These are phyloP conservation scores for Neocrepidodera transversa DNA, from an alignment of 2,888 invertebrate species.

Conservation along the genomic window DNA sequence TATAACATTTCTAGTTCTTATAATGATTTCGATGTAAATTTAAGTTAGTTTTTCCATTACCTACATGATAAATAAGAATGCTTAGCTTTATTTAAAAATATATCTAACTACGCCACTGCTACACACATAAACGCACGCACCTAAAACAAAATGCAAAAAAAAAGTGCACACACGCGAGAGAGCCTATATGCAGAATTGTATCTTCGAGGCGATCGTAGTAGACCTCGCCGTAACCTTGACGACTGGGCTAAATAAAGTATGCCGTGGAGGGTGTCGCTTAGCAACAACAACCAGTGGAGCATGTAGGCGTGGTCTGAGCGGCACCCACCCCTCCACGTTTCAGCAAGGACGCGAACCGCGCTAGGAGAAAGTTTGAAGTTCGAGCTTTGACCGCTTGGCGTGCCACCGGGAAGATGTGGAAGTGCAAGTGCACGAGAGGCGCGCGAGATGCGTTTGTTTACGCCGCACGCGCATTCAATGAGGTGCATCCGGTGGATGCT, in stretches of 20 bases:
- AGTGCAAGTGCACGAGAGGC: conserved; percentile 34
- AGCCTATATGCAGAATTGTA: neutral
- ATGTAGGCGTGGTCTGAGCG: conserved; percentile 43
- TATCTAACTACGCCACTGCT: no score
- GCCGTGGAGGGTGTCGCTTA: conserved; percentile 50
- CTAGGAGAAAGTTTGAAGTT: conserved; percentile 25
- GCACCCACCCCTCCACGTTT: conserved; percentile 40
- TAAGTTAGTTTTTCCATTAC: no score
- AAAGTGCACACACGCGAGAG: neutral
- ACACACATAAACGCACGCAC: conserved; percentile 2
- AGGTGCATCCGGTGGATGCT: conserved; percentile 22
- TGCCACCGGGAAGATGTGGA: conserved; percentile 35
- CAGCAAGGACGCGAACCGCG: conserved; percentile 40
- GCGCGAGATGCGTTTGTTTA: conserved; percentile 23
- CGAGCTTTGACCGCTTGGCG: conserved; percentile 27
- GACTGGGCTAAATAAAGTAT: conserved; percentile 49
- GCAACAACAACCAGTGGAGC: conserved; percentile 49
- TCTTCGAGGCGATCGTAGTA: conserved; percentile 17
- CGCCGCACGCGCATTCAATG: conserved; percentile 22
- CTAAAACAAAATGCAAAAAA: conserved; percentile 10
- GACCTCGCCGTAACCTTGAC: conserved; percentile 48
- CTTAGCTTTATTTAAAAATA: no score
- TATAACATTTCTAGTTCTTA: no score
- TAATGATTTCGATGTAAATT: no score
- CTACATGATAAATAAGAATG: no score